These are phyloP conservation scores for Thryonomys swinderianus DNA, from an alignment of 2,113 vertebrate genomes.

Conservation along the genomic window DNA sequence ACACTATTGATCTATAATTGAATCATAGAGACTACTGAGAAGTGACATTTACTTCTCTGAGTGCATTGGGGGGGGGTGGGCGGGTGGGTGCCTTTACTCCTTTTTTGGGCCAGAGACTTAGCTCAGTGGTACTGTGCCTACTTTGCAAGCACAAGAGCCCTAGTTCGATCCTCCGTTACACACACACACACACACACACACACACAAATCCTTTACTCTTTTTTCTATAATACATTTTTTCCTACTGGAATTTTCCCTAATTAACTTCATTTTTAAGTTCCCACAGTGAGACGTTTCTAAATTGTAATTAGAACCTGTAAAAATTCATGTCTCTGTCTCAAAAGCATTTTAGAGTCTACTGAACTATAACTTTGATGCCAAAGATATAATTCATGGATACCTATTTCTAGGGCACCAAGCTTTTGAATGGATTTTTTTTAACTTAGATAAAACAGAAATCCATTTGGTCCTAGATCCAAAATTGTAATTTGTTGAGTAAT, in stretches of 20 bases:
- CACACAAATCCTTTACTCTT: slow-evolving; percentile 83
- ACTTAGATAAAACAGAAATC: slow-evolving; percentile 63
- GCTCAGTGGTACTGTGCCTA: too few relatives aligned
- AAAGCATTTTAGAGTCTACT: slow-evolving; percentile 79
- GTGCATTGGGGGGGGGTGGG: slow-evolving; percentile 40
- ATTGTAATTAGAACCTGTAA: slow-evolving; percentile 81
- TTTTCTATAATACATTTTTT: slow-evolving; percentile 86
- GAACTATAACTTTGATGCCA: slow-evolving; percentile 69
- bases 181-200: too few relatives aligned
- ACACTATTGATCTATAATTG: slow-evolving; percentile 88
- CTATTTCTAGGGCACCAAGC: slow-evolving; percentile 43
- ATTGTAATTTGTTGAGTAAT: slow-evolving; percentile 29
- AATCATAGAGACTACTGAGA: slow-evolving; percentile 83
- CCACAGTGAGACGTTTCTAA: slow-evolving; percentile 82
- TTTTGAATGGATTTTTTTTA: slow-evolving; percentile 50
- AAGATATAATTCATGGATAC: slow-evolving; percentile 65
- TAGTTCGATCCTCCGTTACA: too few relatives aligned
- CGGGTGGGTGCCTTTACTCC: slow-evolving; percentile 78
- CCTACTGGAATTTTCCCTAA: slow-evolving; percentile 85
- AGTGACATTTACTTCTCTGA: slow-evolving; percentile 84
- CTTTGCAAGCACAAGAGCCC: too few relatives aligned
- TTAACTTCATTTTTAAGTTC: slow-evolving; percentile 87
- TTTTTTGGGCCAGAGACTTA: background rate
- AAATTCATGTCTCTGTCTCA: slow-evolving; percentile 78
- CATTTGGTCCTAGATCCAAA: slow-evolving; percentile 45